Evolutionary conservation across 2,797 vertebrate species (phyloP), one percentile per base, ranked within the genome.

Genomic region (Micromesistius poutassou): DNA sequence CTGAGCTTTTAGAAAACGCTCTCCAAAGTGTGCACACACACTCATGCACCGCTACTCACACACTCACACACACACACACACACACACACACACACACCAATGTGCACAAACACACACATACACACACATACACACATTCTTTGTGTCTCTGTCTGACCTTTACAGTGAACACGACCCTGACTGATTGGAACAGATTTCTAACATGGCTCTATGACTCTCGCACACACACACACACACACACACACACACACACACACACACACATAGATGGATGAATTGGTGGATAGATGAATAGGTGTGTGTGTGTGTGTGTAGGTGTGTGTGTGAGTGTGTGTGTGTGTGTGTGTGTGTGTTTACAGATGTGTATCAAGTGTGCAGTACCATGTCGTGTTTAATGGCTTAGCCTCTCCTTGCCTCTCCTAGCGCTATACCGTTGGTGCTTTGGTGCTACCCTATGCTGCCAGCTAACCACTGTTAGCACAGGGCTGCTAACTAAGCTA

Each of bases 151-250:
- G 35, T 36, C 35, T 36, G 35, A 36, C 35, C 35, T 36, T 36
- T 5, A 72, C 72, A 73, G 14, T 31, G 19, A 33, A 73, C 33
- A 36, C 31, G 73, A 74, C 73, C 40, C 73, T 74, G 73, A 74
- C 73, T 74, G 73, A 74, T 74, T 74, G 73, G 73, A 74, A 74
- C 73, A 74, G 40, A 74, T 74, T 74, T 74, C 73, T 46, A 30
- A 28, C 28, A 30, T 74, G 25, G 40, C 40, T 46, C 40, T 31
- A 4, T 74, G 73, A 46, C 40, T 74, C 35, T 22, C 31, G 19
- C 30, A 35, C 30, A 35, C 33, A 36, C 35, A 31, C 30, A 72
- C 30, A 72, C 71, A 72, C 71, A 33, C 71, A 33, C 71, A 33
- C 30, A 31, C 71, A 33, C 71, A 31, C 31, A 22, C 71, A 31